Conservation (phyloP, 2,113 vertebrate genomes). For the Girardinichthys multiradiatus region DNA sequence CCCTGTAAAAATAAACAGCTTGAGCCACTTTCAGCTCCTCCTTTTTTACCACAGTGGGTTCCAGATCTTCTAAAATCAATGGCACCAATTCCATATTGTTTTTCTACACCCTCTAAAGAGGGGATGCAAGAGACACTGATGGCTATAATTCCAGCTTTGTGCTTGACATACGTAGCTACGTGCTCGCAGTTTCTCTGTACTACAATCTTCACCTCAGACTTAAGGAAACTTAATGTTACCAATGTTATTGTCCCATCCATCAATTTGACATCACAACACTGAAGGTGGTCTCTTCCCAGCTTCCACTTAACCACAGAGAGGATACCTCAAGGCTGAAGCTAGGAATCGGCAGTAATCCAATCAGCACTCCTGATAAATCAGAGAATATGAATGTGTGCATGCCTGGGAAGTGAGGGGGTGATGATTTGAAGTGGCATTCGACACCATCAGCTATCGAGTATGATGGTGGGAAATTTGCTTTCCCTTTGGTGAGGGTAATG, state of each 20-base stretch:
- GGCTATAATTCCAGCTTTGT: conserved; percentile 29
- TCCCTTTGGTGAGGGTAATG: conserved; percentile 19
- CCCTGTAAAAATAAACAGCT: conserved; percentile 59
- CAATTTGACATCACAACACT: conserved; percentile 57
- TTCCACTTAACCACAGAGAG: conserved; percentile 53
- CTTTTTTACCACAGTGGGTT: conserved; percentile 34
- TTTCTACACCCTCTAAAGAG: conserved; percentile 51
- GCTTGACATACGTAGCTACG: conserved; percentile 18
- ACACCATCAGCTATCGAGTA: conserved; percentile 45
- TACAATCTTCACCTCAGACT: conserved; percentile 50
- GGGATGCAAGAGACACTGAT: conserved; percentile 58
- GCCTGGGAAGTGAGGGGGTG: conserved; percentile 12
- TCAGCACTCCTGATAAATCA: conserved; percentile 48
- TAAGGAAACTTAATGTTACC: conserved; percentile 48
- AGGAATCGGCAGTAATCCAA: conserved; percentile 62
- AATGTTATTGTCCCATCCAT: conserved; percentile 70
- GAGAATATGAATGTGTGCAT: conserved; percentile 50
- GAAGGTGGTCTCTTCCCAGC: conserved; percentile 60
- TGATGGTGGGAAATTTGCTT: conserved; percentile 52
- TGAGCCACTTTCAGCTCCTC: conserved; percentile 38
- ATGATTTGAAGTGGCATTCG: conserved; percentile 49
- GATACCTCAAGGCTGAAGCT: conserved; percentile 58
- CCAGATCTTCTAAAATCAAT: conserved; percentile 58
- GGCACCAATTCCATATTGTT: conserved; percentile 50
- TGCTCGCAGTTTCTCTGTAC: conserved; percentile 16